A percentile compares a stretch with the other conserved stretches of the same genome.
These are phyloP conservation scores for Drosophila ambigua DNA, from an alignment of 1,140 invertebrate genomes.

Conservation along the genomic window DNA sequence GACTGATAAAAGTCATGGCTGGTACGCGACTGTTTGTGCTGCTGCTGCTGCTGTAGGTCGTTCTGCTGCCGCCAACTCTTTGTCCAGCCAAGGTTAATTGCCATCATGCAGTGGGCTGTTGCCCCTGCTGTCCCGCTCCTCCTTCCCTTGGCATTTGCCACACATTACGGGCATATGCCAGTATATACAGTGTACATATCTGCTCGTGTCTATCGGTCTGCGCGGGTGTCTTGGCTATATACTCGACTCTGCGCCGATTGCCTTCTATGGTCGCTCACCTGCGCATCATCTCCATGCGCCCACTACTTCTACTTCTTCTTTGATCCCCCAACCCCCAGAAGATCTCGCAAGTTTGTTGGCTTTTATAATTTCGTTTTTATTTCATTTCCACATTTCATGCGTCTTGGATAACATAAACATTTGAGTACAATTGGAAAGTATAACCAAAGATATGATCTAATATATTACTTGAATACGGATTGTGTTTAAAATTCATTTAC, in stretches of 20 bases:
- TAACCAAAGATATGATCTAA: too few species aligned
- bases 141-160: conserved; percentile 56
- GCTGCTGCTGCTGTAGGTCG: conserved; percentile 71
- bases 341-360: conserved; percentile 60
- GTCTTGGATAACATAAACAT: conserved; percentile 12
- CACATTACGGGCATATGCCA: conserved; percentile 45
- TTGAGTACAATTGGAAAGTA: too few species aligned
- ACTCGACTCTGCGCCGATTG: conserved; percentile 36
- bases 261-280: conserved; percentile 77
- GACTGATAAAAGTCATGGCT: conserved; percentile 61
- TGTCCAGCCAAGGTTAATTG: conserved; percentile 80
- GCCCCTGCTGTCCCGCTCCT: conserved; percentile 21
- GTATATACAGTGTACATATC: conserved; percentile 11
- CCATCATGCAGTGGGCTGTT: conserved; percentile 66
- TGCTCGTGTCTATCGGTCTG: conserved; percentile 43
- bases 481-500: too few species aligned
- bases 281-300: conserved; percentile 65
- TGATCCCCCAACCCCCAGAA: conserved; percentile 8
- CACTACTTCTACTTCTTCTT: conserved; percentile 18
- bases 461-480: too few species aligned
- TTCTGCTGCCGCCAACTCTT: conserved; percentile 71
- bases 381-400: conserved; percentile 17
- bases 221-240: conserved; percentile 76
- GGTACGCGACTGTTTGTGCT: conserved; percentile 9
- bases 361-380: conserved; percentile 37